Conservation (phyloP, 1,140 invertebrate species). For the Lasioglossum baleicum region DNA sequence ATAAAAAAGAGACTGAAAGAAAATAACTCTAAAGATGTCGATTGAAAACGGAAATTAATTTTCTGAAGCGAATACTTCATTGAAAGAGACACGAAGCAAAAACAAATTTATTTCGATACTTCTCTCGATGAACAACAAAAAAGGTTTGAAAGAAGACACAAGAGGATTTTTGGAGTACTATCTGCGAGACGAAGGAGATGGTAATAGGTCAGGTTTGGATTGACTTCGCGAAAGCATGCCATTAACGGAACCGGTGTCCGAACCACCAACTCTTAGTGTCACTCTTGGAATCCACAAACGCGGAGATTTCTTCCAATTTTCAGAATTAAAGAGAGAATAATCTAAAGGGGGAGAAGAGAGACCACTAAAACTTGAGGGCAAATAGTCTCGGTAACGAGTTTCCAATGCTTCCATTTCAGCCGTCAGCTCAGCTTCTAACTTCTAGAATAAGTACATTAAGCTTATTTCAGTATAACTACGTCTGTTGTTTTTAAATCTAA, state of each 20-base stretch:
- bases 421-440: constrained; percentile 76
- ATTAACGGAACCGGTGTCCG: constrained; percentile 69
- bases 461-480: constrained; percentile 54
- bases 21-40: too few relatives aligned
- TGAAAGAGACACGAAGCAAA: too few relatives aligned
- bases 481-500: not conserved
- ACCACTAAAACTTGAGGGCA: constrained; percentile 72
- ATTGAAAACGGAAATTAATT: too few relatives aligned
- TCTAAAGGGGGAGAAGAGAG: constrained; percentile 72
- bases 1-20: not conserved
- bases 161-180: constrained; percentile 60
- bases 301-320: constrained; percentile 67
- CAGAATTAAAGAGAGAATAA: constrained; percentile 63
- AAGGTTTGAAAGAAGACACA: not conserved
- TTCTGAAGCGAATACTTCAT: too few relatives aligned
- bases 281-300: constrained; percentile 72
- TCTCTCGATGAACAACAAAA: constrained; percentile 4
- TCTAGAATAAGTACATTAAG: constrained; percentile 75
- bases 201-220: constrained; percentile 64
- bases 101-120: constrained; percentile 18
- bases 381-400: constrained; percentile 74
- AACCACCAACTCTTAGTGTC: constrained; percentile 68
- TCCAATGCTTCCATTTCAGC: constrained; percentile 77
- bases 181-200: constrained; percentile 65
- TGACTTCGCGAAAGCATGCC: constrained; percentile 70